phyloP scores from a whole-genome alignment of 2,113 vertebrate species.

The Cebidichthys violaceus region DNA sequence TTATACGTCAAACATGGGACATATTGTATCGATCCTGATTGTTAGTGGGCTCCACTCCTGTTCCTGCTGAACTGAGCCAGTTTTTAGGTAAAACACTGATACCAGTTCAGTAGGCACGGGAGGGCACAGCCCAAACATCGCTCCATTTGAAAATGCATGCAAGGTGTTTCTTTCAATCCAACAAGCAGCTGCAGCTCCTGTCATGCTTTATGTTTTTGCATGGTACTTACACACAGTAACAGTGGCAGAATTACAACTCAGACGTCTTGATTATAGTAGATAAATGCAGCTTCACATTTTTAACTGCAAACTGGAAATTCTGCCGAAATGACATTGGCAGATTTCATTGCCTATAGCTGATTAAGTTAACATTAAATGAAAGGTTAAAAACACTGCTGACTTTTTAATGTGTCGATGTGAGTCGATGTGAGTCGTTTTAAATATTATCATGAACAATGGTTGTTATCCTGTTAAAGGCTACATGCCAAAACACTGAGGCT shows the following conservation, averaged over 20 bases:
- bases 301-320: neutral
- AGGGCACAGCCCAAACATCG: conserved; percentile 75
- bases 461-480: neutral
- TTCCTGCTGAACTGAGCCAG: conserved; percentile 92
- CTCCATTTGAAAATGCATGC: neutral
- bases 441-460: neutral
- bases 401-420: neutral
- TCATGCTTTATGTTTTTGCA: too few species aligned
- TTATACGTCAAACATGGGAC: neutral
- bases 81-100: conserved; percentile 84
- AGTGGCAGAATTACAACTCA: too few species aligned
- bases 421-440: neutral
- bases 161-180: neutral
- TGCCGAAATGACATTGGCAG: neutral
- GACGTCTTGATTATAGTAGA: neutral
- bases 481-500: neutral
- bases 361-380: neutral
- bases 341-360: neutral
- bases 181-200: too few species aligned
- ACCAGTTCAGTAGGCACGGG: conserved; percentile 90
- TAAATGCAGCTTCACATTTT: neutral
- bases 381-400: neutral
- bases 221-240: neutral
- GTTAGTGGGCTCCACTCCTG: conserved; percentile 82
- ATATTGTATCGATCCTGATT: neutral